Conservation (phyloP, 1,140 invertebrate genomes). For the Gryon sp. region DNA sequence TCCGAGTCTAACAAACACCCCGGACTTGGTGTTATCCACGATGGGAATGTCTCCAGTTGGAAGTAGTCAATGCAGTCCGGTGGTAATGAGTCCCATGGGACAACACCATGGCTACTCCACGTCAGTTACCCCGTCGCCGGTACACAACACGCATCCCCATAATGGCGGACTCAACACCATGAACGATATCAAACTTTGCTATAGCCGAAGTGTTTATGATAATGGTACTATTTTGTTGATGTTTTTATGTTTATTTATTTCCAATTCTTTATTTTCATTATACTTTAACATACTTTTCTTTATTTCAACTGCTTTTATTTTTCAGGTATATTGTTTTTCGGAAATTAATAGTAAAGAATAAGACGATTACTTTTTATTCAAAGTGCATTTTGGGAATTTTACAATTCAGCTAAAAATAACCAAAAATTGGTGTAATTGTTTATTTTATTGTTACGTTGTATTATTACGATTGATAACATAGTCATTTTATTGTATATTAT, state of each 20-base stretch:
- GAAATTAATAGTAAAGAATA: too few relatives aligned
- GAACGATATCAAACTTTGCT: slow-evolving; percentile 75
- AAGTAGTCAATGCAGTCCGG: slow-evolving; percentile 73
- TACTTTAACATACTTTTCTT: too few relatives aligned
- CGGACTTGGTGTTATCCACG: slow-evolving; percentile 69
- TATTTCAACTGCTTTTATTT: too few relatives aligned
- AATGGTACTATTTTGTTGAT: slow-evolving; percentile 61
- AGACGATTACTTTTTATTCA: too few relatives aligned
- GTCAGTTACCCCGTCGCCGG: slow-evolving; percentile 73
- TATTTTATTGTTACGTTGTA: too few relatives aligned
- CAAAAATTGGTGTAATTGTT: too few relatives aligned
- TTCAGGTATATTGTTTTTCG: too few relatives aligned
- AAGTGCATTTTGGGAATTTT: too few relatives aligned
- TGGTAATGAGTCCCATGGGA: slow-evolving; percentile 75
- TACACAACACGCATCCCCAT: slow-evolving; percentile 71
- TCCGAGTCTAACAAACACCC: slow-evolving; percentile 72
- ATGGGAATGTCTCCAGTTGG: slow-evolving; percentile 76
- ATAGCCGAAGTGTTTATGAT: slow-evolving; percentile 75
- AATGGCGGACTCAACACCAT: slow-evolving; percentile 74
- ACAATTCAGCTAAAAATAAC: too few relatives aligned
- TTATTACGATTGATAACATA: too few relatives aligned
- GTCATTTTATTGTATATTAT: too few relatives aligned
- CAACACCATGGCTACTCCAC: slow-evolving; percentile 75
- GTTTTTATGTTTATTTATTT: slow-evolving; percentile 5
- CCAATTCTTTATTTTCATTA: too few relatives aligned